Evolutionary conservation across 2,888 invertebrate species (phyloP).

Genomic region (Pristionchus fissidentatus): DNA sequence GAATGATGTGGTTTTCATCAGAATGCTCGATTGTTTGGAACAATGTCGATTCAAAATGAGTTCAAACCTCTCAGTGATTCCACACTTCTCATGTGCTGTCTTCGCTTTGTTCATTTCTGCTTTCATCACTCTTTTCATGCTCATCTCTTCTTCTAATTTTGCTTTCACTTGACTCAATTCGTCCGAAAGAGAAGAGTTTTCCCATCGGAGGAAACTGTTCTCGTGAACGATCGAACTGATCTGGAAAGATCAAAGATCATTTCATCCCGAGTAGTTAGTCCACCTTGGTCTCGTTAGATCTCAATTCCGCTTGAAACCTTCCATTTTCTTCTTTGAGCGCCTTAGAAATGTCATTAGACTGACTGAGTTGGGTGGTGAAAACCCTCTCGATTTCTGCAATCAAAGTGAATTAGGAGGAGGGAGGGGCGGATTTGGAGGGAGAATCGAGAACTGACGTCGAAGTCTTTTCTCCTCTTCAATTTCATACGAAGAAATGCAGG

Average conservation of each 20-base stretch:
- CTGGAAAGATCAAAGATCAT: neutral
- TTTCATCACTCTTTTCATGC: neutral
- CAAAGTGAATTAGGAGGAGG: neutral
- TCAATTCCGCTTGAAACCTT: neutral
- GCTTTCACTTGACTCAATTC: slow-evolving; percentile 38
- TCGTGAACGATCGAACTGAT: slow-evolving; percentile 42
- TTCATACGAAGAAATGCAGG: slow-evolving; percentile 36
- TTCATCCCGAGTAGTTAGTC: too few species aligned
- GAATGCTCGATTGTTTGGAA: too few species aligned
- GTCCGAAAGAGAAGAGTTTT: neutral
- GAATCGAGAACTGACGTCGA: slow-evolving; percentile 1
- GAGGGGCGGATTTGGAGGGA: neutral
- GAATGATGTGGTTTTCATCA: too few species aligned
- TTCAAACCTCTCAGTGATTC: slow-evolving; percentile 1
- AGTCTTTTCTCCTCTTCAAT: slow-evolving; percentile 33
- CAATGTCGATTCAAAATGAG: too few species aligned
- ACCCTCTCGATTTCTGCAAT: slow-evolving; percentile 31
- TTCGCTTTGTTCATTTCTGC: slow-evolving; percentile 3
- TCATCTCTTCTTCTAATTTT: slow-evolving; percentile 29
- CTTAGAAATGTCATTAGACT: slow-evolving; percentile 34
- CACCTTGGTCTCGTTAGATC: slow-evolving; percentile 44
- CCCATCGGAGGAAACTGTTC: slow-evolving; percentile 41
- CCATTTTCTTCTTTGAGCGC: slow-evolving; percentile 45
- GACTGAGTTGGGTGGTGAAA: neutral
- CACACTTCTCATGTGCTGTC: slow-evolving; percentile 40